Evolutionary conservation across 2,113 vertebrate species (phyloP).

Genomic region (Thalassarche chlororhynchos): DNA sequence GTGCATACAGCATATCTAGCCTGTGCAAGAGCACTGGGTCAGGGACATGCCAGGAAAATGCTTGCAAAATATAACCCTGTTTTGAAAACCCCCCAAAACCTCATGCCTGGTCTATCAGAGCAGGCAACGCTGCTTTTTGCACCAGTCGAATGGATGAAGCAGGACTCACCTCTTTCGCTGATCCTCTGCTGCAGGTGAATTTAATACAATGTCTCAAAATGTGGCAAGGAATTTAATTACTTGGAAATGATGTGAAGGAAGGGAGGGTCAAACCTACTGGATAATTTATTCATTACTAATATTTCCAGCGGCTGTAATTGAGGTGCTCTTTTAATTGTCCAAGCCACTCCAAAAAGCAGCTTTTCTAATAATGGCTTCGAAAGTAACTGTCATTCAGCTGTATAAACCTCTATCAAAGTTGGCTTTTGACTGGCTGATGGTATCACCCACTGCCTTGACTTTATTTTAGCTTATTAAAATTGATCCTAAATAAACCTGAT

Average conservation of each 20-base stretch:
- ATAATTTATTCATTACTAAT: constrained; percentile 65
- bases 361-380: constrained; percentile 24
- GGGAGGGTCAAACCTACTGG: not conserved
- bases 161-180: not conserved
- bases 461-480: constrained; percentile 76
- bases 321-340: constrained; percentile 59
- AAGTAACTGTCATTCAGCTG: constrained; percentile 52
- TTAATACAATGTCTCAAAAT: not conserved
- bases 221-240: constrained; percentile 19
- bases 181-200: not conserved
- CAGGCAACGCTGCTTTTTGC: too few species aligned
- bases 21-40: not conserved
- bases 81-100: accelerated
- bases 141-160: accelerated
- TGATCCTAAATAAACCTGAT: constrained; percentile 77
- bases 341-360: not conserved
- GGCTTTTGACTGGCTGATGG: constrained; percentile 55
- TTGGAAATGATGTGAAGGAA: constrained; percentile 19
- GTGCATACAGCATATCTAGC: accelerated
- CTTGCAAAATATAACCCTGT: not conserved
- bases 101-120: not conserved
- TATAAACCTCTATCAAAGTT: constrained; percentile 29
- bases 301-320: constrained; percentile 45
- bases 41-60: not conserved
- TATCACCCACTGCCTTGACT: constrained; percentile 48